Conservation (phyloP, 2,797 vertebrate species). For the Todus mexicanus region DNA sequence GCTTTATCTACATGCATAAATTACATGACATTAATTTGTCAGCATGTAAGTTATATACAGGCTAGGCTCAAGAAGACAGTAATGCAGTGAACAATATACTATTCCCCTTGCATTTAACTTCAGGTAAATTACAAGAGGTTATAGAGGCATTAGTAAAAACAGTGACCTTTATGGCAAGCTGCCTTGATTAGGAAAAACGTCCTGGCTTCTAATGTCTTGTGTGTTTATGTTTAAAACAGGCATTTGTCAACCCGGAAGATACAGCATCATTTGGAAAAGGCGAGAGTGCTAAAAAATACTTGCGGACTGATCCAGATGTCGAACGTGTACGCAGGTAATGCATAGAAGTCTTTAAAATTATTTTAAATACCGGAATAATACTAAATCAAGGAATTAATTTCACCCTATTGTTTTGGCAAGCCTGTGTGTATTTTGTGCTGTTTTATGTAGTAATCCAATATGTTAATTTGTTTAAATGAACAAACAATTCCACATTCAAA, state of each 20-base stretch:
- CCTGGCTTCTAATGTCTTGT: neutral
- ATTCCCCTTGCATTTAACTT: neutral
- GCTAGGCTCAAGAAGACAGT: neutral
- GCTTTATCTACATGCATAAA: neutral
- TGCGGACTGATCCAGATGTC: slow-evolving; percentile 78
- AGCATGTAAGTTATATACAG: neutral
- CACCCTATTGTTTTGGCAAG: neutral
- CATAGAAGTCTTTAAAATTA: neutral
- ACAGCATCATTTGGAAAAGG: slow-evolving; percentile 39
- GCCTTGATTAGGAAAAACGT: neutral
- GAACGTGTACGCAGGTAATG: slow-evolving; percentile 86
- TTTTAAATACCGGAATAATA: neutral
- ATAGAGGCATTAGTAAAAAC: neutral
- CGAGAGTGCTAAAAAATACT: slow-evolving; percentile 75
- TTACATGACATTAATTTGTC: neutral
- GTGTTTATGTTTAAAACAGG: slow-evolving; percentile 67
- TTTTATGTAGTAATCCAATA: neutral
- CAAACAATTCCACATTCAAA: neutral
- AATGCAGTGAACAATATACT: neutral
- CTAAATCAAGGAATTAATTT: neutral
- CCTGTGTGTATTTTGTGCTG: neutral
- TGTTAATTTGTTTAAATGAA: neutral
- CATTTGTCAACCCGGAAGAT: slow-evolving; percentile 85
- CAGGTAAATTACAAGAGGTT: neutral
- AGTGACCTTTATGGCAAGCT: neutral